Evolutionary conservation across 2,797 vertebrate genomes (phyloP), one percentile per base, ranked within the genome.

Genomic region (Orestias chungarensis): DNA sequence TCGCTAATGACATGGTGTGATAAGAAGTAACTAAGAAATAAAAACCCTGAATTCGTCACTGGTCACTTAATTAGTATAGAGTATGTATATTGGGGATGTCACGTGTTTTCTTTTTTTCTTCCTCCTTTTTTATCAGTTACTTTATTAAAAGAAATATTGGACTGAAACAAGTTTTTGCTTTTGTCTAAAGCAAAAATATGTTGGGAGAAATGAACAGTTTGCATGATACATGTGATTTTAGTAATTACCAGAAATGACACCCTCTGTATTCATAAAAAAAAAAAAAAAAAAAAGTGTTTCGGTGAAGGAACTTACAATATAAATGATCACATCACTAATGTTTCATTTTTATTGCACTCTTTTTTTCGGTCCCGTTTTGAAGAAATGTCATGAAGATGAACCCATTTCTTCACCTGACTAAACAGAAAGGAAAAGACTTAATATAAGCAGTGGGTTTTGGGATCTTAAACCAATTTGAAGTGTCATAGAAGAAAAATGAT

Each of bases 71-170:
- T 76, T 78, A 71, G 64, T 83, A 85, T 85, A 71, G 79, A 82
- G 57, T 82, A 88, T 86, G n/a, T n/a, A 80, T 87, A 78, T 83
- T 76, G 86, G 87, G 85, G 79, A 88, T 88, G 87, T 90, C 80
- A 88, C 72, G 86, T 92, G 71, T 84, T 75, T 76, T 64, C 27
- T 66, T 52, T 69, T 40, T 54, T 31, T 72, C 70, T 49, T 38
- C 55, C 11, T 40, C 64, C 20, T 23, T 20, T 7, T 74, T 81
- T 86, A 73, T 88, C 81, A 75, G 84, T 91, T 85, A 75, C 90
- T 86, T 87, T 91, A 91, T 90, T 93, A 91, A 93, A 91, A 81
- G 86, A 88, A 86, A 79, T 81, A 82, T 59, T 86, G 86, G 86
- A 87, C 84, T 79, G 75, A 86, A 76, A 70, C 11, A 42, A 33